Conservation (phyloP, 1,140 invertebrate species). For the Platorchestia sp. region DNA sequence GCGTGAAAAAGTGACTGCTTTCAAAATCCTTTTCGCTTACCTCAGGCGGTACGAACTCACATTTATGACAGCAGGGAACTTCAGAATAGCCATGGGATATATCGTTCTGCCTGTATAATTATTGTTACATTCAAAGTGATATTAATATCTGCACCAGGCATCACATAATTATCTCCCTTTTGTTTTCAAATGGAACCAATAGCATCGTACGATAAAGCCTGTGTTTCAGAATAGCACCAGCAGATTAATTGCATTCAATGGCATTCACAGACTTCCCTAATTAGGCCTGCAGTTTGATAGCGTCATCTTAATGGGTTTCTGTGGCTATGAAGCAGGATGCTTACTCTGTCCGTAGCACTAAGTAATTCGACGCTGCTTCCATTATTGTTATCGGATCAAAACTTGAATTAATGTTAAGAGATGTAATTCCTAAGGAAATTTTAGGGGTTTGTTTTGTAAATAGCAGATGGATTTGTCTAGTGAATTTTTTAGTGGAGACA, state of each 20-base stretch:
- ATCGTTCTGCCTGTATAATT: background rate
- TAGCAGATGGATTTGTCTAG: no score
- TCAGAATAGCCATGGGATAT: no score
- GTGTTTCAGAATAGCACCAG: background rate
- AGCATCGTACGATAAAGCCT: background rate
- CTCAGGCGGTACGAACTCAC: no score
- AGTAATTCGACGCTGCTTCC: background rate
- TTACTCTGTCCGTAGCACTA: background rate
- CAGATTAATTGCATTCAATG: slow-evolving; percentile 7
- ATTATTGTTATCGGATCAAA: background rate
- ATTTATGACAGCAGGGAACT: no score
- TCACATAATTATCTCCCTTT: background rate
- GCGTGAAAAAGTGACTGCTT: no score
- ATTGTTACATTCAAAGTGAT: background rate
- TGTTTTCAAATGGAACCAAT: background rate
- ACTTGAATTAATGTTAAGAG: background rate
- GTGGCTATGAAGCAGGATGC: background rate
- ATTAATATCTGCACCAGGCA: background rate
- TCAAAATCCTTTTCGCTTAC: no score
- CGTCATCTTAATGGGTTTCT: slow-evolving; percentile 50
- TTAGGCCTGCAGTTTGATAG: slow-evolving; percentile 1
- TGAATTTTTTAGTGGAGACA: no score
- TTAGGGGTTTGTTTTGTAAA: background rate
- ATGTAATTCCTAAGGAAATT: background rate
- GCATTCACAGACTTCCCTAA: slow-evolving; percentile 16